phyloP scores from a whole-genome alignment of 2,888 invertebrate genomes.

The Sphaerophoria rueppellii region DNA sequence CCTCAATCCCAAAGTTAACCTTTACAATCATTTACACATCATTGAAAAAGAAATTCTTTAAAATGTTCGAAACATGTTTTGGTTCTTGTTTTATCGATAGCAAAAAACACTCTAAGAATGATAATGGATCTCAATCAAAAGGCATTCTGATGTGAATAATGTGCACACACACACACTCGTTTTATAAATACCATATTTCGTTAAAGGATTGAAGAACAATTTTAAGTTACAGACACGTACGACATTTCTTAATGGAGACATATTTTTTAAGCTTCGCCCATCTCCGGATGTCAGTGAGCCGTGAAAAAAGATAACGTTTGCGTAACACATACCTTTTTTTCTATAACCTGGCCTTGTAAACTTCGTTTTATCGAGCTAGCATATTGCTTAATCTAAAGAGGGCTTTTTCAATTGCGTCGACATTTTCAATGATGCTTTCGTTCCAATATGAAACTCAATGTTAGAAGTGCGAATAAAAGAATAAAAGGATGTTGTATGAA shows the following conservation, averaged over 20 bases:
- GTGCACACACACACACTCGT: background rate
- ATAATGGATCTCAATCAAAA: constrained; percentile 3
- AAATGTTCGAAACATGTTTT: too few species aligned
- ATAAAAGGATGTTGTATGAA: too few species aligned
- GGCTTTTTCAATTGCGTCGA: constrained; percentile 7
- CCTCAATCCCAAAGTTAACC: too few species aligned
- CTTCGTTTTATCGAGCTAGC: background rate
- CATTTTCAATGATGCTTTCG: background rate
- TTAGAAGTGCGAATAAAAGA: too few species aligned
- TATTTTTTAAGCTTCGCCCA: background rate
- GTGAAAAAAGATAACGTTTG: constrained; percentile 31
- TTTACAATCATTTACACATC: too few species aligned
- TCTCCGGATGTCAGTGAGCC: constrained; percentile 30
- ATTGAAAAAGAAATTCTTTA: too few species aligned
- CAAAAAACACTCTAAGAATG: too few species aligned
- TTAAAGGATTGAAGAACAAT: constrained; percentile 26
- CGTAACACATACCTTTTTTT: constrained; percentile 2
- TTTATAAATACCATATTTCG: background rate
- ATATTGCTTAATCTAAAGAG: constrained; percentile 13
- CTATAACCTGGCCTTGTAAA: background rate
- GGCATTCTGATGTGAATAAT: background rate
- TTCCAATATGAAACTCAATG: background rate
- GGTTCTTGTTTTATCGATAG: too few species aligned
- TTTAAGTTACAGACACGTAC: constrained; percentile 23
- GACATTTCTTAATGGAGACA: constrained; percentile 8